phyloP scores from a whole-genome alignment of 2,113 vertebrate genomes.

The Mesocricetus auratus region DNA sequence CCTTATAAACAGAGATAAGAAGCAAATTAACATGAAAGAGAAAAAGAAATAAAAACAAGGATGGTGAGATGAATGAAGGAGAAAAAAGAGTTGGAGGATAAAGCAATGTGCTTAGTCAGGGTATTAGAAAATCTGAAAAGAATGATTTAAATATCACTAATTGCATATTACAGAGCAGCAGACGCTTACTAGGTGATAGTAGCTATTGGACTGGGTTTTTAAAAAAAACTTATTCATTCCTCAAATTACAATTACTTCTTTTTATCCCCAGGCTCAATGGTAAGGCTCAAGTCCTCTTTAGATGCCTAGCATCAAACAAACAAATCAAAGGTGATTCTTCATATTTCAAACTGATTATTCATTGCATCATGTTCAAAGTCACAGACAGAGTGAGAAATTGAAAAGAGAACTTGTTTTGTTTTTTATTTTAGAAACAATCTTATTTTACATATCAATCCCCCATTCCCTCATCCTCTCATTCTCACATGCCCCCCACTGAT shows the following conservation, averaged over 20 bases:
- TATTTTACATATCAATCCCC: too few relatives aligned
- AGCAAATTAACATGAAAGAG: not conserved
- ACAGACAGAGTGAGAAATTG: not conserved
- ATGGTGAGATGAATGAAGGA: not conserved
- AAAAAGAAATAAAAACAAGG: not conserved
- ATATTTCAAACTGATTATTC: not conserved
- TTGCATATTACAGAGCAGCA: not conserved
- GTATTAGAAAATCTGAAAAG: conserved; percentile 2
- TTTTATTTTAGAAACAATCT: too few relatives aligned
- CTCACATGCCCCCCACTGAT: too few relatives aligned
- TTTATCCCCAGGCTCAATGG: not conserved
- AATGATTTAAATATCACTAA: conserved; percentile 10
- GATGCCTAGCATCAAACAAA: not conserved
- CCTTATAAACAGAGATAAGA: conserved; percentile 14
- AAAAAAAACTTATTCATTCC: not conserved
- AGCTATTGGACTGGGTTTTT: not conserved
- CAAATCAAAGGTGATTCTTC: not conserved
- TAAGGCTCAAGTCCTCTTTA: not conserved
- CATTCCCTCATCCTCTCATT: too few relatives aligned
- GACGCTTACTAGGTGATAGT: not conserved
- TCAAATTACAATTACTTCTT: conserved; percentile 6
- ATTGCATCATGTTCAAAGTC: conserved; percentile 13
- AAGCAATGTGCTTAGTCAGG: not conserved
- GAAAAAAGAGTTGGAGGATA: not conserved
- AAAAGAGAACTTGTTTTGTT: conserved; percentile 30